These are phyloP conservation scores for Cyclophora albipunctata DNA, from an alignment of 2,888 invertebrate genomes.

Conservation along the genomic window DNA sequence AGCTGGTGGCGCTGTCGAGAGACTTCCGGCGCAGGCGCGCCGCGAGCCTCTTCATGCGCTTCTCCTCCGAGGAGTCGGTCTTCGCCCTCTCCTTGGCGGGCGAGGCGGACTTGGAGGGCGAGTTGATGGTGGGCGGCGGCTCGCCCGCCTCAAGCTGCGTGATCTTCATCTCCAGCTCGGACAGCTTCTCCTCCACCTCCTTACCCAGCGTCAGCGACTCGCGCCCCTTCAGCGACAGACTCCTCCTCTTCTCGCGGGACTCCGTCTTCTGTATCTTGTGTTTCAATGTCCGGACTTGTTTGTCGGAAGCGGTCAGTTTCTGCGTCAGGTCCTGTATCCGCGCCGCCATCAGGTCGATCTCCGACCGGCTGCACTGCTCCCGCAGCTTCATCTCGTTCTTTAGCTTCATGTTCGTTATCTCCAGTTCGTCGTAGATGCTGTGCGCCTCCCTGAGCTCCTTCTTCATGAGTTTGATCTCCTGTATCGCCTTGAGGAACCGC, in stretches of 20 bases:
- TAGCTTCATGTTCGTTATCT: constrained; percentile 84
- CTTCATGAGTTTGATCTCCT: constrained; percentile 89
- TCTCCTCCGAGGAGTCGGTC: constrained; percentile 65
- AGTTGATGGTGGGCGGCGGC: constrained; percentile 56
- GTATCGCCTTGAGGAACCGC: constrained; percentile 87
- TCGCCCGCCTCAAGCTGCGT: constrained; percentile 77
- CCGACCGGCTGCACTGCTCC: constrained; percentile 80
- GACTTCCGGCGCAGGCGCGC: constrained; percentile 82
- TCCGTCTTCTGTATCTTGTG: constrained; percentile 87
- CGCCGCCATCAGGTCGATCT: constrained; percentile 86
- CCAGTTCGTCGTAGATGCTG: constrained; percentile 85
- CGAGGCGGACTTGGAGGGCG: constrained; percentile 71
- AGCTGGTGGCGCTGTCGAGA: constrained; percentile 84
- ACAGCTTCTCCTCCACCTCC: constrained; percentile 89
- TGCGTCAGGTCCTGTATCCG: constrained; percentile 88
- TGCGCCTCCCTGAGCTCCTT: constrained; percentile 86
- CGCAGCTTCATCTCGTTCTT: constrained; percentile 81
- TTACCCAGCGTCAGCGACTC: constrained; percentile 87
- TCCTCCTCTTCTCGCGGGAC: constrained; percentile 84
- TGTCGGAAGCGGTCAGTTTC: constrained; percentile 87
- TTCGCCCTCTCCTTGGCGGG: constrained; percentile 74
- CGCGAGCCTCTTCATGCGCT: constrained; percentile 69
- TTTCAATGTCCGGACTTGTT: constrained; percentile 85
- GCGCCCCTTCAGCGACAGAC: constrained; percentile 87
- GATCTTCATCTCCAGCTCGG: constrained; percentile 87